Evolutionary conservation across 2,113 vertebrate genomes (phyloP), one percentile per base, ranked within the genome.

Genomic region (Clupea harengus): DNA sequence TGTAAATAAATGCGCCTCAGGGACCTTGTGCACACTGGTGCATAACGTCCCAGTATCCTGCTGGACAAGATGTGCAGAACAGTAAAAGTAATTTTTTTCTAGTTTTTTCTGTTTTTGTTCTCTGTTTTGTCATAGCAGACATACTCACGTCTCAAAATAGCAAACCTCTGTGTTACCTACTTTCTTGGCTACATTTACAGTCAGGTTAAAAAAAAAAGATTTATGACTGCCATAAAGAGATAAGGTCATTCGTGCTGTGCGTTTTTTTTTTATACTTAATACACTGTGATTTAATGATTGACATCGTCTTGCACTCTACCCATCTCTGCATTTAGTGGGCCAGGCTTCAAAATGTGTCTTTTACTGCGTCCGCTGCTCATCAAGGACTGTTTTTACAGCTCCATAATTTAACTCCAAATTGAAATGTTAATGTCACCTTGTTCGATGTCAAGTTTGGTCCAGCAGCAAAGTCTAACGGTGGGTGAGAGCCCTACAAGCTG

Each of bases 391-490:
- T 39, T 78, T 78, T 78, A 78, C 72, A 39, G 72, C 28, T 11
- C 32, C 72, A 44, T 78, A 78, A 78, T 78, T 78, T 78, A 32
- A 78, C 72, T 39, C 72, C 54, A 32, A 78, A 78, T 78, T 78
- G 72, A 78, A 39, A 39, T 32, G 32, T 78, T 78, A 78, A 78
- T 39, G 72, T 78, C 72, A 32, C 72, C 72, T 32, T 32, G 28
- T 78, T 28, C 11, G 72, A 15, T 78, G 32, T 78, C 72, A 78
- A 18, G 25, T 72, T 15, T 32, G 32, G 28, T 39, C 28, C 28
- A 39, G 54, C 72, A 78, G 72, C 72, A 44, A 1, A 9, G 64
- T 9, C n/a, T 67, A 28, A 28, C 8, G 9, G 2, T 13, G 64
- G 10, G 2, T 22, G 54, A 22, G 18, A 22, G 20, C 0, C 4